Conservation (phyloP, 2,113 vertebrate genomes). For the Scophthalmus maximus region DNA sequence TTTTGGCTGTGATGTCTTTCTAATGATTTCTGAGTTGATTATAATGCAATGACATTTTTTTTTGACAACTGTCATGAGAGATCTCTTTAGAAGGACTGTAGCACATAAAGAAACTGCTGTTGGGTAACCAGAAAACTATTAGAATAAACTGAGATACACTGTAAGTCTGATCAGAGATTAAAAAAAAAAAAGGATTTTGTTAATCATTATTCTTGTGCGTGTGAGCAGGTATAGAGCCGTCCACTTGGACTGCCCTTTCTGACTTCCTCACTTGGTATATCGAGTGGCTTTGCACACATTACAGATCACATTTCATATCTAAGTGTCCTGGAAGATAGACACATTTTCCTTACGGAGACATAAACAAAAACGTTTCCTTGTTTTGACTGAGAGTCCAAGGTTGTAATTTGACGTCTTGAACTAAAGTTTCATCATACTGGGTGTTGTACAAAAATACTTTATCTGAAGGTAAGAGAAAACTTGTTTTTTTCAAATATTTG, state of each 20-base stretch:
- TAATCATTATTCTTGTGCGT: too few species aligned
- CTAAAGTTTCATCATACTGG: rapidly evolving
- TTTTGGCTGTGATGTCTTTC: too few species aligned
- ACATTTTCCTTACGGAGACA: not conserved
- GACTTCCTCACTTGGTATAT: slow-evolving; percentile 34
- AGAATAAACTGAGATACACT: too few species aligned
- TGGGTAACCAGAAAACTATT: too few species aligned
- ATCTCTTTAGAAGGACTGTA: too few species aligned
- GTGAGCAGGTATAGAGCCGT: too few species aligned
- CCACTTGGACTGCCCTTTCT: not conserved
- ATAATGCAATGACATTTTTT: too few species aligned
- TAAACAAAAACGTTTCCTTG: not conserved
- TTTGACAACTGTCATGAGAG: too few species aligned
- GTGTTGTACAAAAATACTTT: not conserved
- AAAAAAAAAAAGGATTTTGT: not conserved
- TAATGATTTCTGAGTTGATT: too few species aligned
- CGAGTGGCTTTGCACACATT: not conserved
- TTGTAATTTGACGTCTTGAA: not conserved
- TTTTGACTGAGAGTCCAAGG: not conserved
- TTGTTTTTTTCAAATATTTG: not conserved
- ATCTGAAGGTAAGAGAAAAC: slow-evolving; percentile 31
- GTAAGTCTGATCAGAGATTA: not conserved
- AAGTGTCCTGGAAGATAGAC: not conserved
- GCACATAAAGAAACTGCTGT: not conserved
- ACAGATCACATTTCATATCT: not conserved